These are phyloP conservation scores for Catharus fuscescens DNA, from an alignment of 2,113 vertebrate genomes.

Conservation along the genomic window DNA sequence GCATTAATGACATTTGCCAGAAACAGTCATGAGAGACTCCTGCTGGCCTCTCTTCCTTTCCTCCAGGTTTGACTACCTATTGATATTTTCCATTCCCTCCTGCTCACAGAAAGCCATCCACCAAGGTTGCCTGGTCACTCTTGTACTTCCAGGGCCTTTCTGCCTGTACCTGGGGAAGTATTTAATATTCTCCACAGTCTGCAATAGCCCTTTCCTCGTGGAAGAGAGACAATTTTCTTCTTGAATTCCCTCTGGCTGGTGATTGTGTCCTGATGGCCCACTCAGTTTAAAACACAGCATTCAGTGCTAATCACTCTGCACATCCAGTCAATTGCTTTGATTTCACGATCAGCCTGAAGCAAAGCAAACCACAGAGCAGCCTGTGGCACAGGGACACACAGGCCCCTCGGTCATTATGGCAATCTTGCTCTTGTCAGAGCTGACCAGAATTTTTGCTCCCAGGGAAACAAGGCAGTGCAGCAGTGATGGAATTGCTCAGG, in stretches of 20 bases:
- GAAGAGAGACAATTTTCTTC: not conserved
- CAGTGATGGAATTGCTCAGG: not conserved
- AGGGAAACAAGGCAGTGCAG: not conserved
- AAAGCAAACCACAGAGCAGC: not conserved
- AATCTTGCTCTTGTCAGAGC: not conserved
- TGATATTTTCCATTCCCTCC: not conserved
- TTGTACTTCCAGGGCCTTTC: not conserved
- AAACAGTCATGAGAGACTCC: not conserved
- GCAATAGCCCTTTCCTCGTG: not conserved
- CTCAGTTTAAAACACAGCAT: not conserved
- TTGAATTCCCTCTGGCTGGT: not conserved
- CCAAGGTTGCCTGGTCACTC: not conserved
- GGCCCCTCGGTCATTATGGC: not conserved
- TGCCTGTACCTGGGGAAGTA: not conserved
- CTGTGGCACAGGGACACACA: not conserved
- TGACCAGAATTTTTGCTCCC: not conserved
- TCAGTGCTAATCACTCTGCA: not conserved
- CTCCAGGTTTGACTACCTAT: not conserved
- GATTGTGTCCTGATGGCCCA: not conserved
- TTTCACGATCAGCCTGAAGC: not conserved
- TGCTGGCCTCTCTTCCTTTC: not conserved
- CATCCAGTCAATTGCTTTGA: not conserved
- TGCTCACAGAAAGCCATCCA: not conserved
- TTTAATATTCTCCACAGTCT: not conserved
- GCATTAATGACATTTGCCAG: not conserved